Evolutionary conservation across 2,113 vertebrate genomes (phyloP), one percentile per base, ranked within the genome.

Genomic region (Odocoileus hemionus): DNA sequence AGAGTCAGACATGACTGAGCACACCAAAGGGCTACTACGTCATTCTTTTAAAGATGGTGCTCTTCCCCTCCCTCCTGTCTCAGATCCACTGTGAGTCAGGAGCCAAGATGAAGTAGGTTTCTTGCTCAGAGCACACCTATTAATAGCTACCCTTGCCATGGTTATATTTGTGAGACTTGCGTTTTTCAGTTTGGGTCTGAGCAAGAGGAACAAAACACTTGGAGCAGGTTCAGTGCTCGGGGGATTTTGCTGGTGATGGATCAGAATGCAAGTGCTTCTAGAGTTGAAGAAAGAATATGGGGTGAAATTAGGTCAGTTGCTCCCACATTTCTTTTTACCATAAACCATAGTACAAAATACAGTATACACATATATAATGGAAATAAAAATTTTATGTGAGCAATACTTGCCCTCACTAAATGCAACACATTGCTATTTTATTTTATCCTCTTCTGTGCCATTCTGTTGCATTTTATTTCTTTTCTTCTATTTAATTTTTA

Each of bases 331-430:
- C 88, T 26, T 93, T 92, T 91, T 93, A 70, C 5, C 58, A 86
- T 67, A 36, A 92, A 33, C 12, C 47, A 78, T 19, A 89, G 12
- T 91, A 86, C 54, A 7, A 96, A 89, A 86, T 78, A 84, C 45
- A 58, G 25, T 52, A 36, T 60, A 64, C 10, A 83, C 67, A 94
- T 47, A 94, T 64, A 10, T 64, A 52, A 95, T 45, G 23, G 83
- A 84, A 95, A 96, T 95, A 89, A 96, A 91, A 39, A 91, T 61
- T 90, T 80, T 60, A 88, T 26, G 25, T 64, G 55, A 91, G 28
- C 25, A 60, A n/a, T 89, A n/a, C 12, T 79, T 33, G 30, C 13
- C 7, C 82, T 86, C n/a, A 33, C 86, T 89, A 92, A 50, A 82
- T 85, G 54, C 8, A 88, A 9, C 58, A 17, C 23, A 28, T n/a